Conservation (phyloP, 2,888 invertebrate species). For the Leptinotarsa tumamoca region DNA sequence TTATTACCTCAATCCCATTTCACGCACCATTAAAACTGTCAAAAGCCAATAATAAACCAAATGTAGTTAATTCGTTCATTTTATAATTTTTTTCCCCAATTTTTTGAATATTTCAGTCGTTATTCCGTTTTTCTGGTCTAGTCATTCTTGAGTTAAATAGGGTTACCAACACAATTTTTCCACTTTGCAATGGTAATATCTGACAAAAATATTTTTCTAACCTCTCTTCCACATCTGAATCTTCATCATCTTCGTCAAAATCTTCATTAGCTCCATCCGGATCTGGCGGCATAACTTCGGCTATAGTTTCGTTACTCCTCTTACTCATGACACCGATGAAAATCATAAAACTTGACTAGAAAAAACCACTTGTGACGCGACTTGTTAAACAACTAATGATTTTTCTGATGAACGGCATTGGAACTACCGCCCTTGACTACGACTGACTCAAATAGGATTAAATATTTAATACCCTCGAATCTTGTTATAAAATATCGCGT, state of each 20-base stretch:
- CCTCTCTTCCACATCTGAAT: constrained; percentile 35
- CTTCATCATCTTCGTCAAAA: constrained; percentile 19
- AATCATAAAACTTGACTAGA: not conserved
- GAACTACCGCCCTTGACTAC: constrained; percentile 34
- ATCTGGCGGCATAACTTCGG: not conserved
- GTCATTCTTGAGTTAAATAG: too few species aligned
- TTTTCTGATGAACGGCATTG: constrained; percentile 28
- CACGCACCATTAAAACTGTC: too few species aligned
- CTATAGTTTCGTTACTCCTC: not conserved
- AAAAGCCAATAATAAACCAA: too few species aligned
- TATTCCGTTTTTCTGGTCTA: too few species aligned
- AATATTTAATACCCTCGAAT: constrained; percentile 36
- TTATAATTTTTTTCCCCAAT: too few species aligned
- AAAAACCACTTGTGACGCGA: too few species aligned
- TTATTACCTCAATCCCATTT: too few species aligned
- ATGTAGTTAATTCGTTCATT: too few species aligned
- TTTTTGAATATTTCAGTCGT: too few species aligned
- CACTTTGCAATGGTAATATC: too few species aligned
- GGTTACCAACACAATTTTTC: too few species aligned
- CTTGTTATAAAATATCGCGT: constrained; percentile 40
- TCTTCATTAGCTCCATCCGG: not conserved
- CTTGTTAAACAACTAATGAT: constrained; percentile 24
- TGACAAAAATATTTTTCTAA: constrained; percentile 23
- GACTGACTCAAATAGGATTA: constrained; percentile 38
- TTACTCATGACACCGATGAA: constrained; percentile 14